Evolutionary conservation across 2,113 vertebrate genomes (phyloP).

Genomic region (Gallinago undulata): DNA sequence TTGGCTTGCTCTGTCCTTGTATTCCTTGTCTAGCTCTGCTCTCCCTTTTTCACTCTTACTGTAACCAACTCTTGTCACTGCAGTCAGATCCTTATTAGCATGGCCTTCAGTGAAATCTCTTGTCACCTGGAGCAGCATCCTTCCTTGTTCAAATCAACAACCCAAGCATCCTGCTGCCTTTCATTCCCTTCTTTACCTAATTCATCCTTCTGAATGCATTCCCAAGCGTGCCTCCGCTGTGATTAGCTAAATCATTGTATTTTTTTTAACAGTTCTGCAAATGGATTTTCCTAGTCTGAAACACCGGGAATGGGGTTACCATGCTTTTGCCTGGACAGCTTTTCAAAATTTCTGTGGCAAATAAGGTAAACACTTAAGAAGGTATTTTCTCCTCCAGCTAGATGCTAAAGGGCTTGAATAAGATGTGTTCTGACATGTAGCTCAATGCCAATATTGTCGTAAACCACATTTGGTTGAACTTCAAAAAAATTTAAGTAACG

Average conservation of each 20-base stretch:
- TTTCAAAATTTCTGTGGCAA: background rate
- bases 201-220: background rate
- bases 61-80: background rate
- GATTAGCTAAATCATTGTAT: background rate
- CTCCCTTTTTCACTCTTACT: background rate
- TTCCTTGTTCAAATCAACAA: background rate
- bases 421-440: background rate
- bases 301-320: rapidly evolving
- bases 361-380: background rate
- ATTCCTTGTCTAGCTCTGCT: background rate
- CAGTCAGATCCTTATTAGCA: background rate
- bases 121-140: background rate
- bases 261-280: slow-evolving; percentile 1
- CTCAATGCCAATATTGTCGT: background rate
- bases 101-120: background rate
- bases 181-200: background rate
- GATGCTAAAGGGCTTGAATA: background rate
- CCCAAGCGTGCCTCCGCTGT: background rate
- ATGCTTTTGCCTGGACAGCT: background rate
- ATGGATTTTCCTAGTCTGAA: background rate
- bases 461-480: background rate
- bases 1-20: background rate
- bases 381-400: background rate
- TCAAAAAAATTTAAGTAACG: background rate
- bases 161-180: background rate